A percentile compares a stretch with the other conserved stretches of the same genome.
Conservation (phyloP, 2,888 invertebrate genomes). For the Allacma fusca region DNA sequence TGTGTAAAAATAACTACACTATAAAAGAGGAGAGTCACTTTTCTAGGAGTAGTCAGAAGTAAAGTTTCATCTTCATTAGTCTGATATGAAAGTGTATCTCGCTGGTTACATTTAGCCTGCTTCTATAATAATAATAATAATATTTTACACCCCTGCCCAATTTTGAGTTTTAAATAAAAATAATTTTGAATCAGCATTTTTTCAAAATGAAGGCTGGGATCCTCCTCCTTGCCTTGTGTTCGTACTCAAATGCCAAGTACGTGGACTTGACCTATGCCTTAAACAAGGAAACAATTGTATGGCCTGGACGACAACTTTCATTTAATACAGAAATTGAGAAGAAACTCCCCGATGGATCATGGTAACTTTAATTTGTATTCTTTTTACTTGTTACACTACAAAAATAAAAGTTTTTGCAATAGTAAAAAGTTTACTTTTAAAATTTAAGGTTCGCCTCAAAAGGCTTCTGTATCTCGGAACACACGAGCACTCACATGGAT, state of each 20-base stretch:
- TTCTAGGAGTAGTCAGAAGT: no score
- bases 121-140: no score
- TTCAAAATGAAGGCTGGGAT: no score
- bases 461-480: conserved; percentile 65
- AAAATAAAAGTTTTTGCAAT: neutral
- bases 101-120: no score
- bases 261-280: conserved; percentile 57
- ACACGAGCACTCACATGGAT: conserved; percentile 73
- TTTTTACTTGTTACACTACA: neutral
- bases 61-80: no score
- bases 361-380: conserved; percentile 43
- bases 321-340: conserved; percentile 51
- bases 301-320: conserved; percentile 51
- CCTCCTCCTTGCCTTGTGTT: neutral
- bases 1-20: no score
- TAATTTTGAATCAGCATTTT: no score
- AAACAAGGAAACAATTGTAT: conserved; percentile 51
- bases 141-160: no score
- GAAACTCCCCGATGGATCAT: conserved; percentile 39
- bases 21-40: no score
- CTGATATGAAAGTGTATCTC: no score
- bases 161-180: no score
- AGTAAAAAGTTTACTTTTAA: neutral
- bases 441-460: conserved; percentile 43
- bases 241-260: neutral